These are phyloP conservation scores for Drosophila navojoa DNA, from an alignment of 1,140 invertebrate species.

Conservation along the genomic window DNA sequence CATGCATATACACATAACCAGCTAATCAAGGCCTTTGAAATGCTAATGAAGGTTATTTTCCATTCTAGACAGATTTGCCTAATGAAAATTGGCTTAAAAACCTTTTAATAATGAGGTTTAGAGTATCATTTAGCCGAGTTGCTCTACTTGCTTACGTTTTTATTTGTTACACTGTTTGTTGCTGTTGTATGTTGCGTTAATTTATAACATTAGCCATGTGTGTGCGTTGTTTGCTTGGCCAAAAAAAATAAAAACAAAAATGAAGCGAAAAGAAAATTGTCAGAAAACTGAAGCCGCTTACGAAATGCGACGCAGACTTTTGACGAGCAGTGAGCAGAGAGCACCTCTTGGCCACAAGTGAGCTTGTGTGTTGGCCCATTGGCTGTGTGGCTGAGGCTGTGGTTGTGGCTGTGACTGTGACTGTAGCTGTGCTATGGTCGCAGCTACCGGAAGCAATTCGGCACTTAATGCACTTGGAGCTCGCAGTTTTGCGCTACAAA, in stretches of 20 bases:
- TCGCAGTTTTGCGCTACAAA: slow-evolving; percentile 48
- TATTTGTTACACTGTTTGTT: slow-evolving; percentile 43
- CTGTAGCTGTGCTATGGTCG: not conserved
- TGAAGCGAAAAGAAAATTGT: slow-evolving; percentile 52
- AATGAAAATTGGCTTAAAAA: no score
- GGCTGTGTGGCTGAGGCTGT: not conserved
- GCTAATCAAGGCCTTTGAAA: not conserved
- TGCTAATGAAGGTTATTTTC: no score
- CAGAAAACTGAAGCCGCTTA: slow-evolving; percentile 56
- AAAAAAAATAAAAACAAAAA: slow-evolving; percentile 12
- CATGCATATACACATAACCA: not conserved
- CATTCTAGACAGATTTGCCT: no score
- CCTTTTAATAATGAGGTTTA: no score
- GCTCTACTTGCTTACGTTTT: not conserved
- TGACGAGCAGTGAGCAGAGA: slow-evolving; percentile 45
- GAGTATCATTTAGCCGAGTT: no score
- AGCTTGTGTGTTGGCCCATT: slow-evolving; percentile 32
- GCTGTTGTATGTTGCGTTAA: slow-evolving; percentile 55
- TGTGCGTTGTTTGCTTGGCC: not conserved
- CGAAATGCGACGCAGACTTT: slow-evolving; percentile 48
- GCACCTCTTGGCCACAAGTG: slow-evolving; percentile 41
- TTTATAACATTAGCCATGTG: slow-evolving; percentile 62
- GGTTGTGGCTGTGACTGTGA: no score
- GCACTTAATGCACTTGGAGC: slow-evolving; percentile 56
- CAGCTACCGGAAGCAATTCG: slow-evolving; percentile 62